A percentile compares a stretch with the other conserved stretches of the same genome.
Evolutionary conservation across 2,113 vertebrate species (phyloP).

Genomic region (Xiphophorus hellerii): DNA sequence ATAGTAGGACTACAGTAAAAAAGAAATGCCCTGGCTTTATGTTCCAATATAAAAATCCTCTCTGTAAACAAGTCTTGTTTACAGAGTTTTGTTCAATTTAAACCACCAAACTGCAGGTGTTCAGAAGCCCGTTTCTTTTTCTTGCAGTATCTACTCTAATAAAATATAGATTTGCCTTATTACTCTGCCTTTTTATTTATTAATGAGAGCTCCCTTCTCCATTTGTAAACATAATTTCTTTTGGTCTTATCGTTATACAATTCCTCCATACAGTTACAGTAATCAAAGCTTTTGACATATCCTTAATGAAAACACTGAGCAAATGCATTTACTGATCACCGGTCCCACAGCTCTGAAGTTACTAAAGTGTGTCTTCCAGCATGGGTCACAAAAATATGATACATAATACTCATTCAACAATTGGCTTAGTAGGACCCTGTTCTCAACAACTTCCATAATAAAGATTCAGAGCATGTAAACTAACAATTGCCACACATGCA

Average conservation of each 20-base stretch:
- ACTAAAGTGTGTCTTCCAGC: neutral
- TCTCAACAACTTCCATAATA: neutral
- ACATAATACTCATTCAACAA: neutral
- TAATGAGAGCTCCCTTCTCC: constrained; percentile 6
- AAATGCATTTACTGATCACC: neutral
- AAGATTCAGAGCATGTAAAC: neutral
- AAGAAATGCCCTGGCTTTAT: too few species aligned
- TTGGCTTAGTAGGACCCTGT: neutral
- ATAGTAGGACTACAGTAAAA: too few species aligned
- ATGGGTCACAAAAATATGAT: neutral
- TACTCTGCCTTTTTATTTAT: constrained; percentile 31
- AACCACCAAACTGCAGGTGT: neutral
- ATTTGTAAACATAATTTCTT: constrained; percentile 9
- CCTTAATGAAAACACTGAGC: constrained; percentile 9
- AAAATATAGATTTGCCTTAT: constrained; percentile 34
- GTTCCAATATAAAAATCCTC: too few species aligned
- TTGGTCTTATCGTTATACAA: constrained; percentile 34
- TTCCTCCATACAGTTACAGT: constrained; percentile 2
- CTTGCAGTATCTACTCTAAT: neutral
- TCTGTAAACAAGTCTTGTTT: too few species aligned
- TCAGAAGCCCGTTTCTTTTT: constrained; percentile 1
- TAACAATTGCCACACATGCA: neutral
- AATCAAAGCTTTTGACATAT: constrained; percentile 1
- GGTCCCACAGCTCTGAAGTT: neutral
- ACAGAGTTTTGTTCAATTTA: constrained; percentile 1